Base-by-base conservation (phyloP, 2,113 vertebrate species). In the Austrofundulus limnaeus region DNA sequence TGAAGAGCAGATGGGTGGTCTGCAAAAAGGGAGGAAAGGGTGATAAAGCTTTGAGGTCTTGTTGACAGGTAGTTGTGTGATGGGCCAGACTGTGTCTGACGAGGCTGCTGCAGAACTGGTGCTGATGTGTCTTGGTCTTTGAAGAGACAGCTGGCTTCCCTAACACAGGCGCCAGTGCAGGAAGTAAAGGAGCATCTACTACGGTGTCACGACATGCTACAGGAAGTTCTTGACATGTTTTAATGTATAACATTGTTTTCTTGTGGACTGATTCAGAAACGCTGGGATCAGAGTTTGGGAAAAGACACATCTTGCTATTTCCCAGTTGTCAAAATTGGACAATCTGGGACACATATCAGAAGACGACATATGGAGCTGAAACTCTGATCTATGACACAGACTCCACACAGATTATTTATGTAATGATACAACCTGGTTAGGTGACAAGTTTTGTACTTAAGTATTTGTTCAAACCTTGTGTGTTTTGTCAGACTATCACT, bases 61-160 rank as follows among this genome's bases (percentile, higher is more conserved):
- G 84, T 87, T 87, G 87, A 88, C 84, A 82, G 78, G 72, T 83
- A 58, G 72, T 72, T 78, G 77, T 72, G 47, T 42, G 48, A 50
- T 66, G 71, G 66, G 38, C 63, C 65, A 48, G 53, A 58, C 66
- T 63, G 37, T 58, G 64, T 86, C 72, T 31, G 60, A 70, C 68
- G 75, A 70, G 53, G 13, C 63, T 52, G 78, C 41, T 70, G 66
- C 14, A 78, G 58, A 76, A 68, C 41, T 63, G 1, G 34, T 76
- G 83, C 74, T 84, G 83, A 87, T 47, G 64, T 74, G 81, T 79
- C 72, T 75, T 48, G 70, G 46, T 69, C 81, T 87, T 82, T 87
- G 84, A 89, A 82, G 80, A 83, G 78, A 70, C 83, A 81, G 78
- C 57, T 57, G 47, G 67, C 47, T 61, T 71, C 66, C 52, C 31